phyloP scores from a whole-genome alignment of 2,888 invertebrate genomes.

The Halocaridina rubra region DNA sequence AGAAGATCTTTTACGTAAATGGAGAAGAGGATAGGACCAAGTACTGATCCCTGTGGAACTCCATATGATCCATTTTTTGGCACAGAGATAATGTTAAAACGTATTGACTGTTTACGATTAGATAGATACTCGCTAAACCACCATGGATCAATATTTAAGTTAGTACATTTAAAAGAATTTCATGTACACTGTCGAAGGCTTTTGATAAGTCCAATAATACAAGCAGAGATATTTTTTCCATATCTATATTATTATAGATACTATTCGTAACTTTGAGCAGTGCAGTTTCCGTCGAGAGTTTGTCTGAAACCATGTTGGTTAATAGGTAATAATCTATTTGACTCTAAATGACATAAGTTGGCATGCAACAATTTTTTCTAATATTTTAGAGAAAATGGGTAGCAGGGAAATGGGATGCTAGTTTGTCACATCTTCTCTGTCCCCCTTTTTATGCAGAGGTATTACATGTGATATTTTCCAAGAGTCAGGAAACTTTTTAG shows the following conservation, averaged over 20 bases:
- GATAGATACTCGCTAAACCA: no score
- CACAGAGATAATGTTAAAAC: no score
- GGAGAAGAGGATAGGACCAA: no score
- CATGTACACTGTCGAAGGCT: background rate
- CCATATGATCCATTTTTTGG: no score
- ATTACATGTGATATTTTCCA: background rate
- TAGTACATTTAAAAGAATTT: no score
- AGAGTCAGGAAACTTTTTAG: background rate
- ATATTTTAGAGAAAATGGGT: background rate
- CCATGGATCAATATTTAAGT: no score
- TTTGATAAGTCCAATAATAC: no score
- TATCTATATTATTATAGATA: background rate
- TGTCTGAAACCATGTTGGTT: background rate
- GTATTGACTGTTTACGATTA: no score
- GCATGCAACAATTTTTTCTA: background rate
- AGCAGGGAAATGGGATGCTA: background rate
- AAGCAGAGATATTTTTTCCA: background rate
- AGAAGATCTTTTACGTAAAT: no score
- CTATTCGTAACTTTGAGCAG: no score
- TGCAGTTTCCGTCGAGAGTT: background rate
- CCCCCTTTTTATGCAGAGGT: background rate
- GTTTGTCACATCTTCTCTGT: background rate
- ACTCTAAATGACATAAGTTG: background rate
- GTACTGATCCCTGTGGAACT: no score
- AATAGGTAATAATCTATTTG: background rate